Conservation (phyloP, 2,113 vertebrate genomes). For the Aramus guarauna region DNA sequence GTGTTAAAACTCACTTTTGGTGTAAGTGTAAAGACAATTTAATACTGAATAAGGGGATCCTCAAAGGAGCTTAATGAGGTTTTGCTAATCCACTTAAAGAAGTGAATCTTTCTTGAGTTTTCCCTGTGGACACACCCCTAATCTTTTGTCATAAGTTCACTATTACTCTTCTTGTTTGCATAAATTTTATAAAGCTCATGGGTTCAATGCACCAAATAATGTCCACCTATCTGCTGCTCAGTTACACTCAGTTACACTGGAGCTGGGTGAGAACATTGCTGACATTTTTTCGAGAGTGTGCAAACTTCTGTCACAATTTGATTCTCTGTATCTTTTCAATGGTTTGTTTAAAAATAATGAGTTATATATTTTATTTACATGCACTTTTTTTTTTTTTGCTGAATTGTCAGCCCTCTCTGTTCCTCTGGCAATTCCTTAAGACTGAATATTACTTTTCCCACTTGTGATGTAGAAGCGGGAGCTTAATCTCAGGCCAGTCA, state of each 20-base stretch:
- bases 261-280: background rate
- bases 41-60: background rate
- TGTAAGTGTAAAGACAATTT: background rate
- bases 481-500: background rate
- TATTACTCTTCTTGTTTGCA: background rate
- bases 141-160: background rate
- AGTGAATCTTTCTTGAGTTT: background rate
- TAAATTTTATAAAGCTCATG: background rate
- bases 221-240: background rate
- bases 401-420: background rate
- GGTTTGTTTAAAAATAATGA: background rate
- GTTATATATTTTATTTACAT: background rate
- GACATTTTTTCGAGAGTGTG: background rate
- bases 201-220: background rate
- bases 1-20: background rate
- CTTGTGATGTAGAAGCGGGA: background rate
- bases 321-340: background rate
- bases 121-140: background rate
- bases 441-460: background rate
- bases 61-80: conserved; percentile 10
- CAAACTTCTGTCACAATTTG: background rate
- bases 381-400: accelerated
- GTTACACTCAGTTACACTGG: background rate
- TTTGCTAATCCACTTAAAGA: conserved; percentile 37
- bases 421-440: background rate